Evolutionary conservation across 37 sponge, comb jelly and placozoan genomes (phyloP).

Genomic region (Ianthella basta): DNA sequence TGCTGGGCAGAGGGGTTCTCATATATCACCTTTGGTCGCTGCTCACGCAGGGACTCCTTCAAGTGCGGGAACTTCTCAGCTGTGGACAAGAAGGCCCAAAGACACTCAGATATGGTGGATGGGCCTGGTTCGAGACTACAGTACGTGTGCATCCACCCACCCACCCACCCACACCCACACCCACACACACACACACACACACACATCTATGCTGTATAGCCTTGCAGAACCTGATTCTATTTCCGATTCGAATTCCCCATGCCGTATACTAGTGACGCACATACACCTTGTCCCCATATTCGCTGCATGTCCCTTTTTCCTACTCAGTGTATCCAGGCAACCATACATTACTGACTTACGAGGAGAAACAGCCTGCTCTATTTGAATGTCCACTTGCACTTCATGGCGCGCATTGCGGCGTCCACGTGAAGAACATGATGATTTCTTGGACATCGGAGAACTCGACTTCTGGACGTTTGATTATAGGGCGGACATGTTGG

Average conservation of each 20-base stretch:
- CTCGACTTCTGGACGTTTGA: not conserved
- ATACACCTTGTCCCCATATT: no score
- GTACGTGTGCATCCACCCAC: not conserved
- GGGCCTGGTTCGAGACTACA: not conserved
- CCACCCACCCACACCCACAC: no score
- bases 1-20: conserved; percentile 64
- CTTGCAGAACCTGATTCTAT: no score
- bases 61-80: conserved; percentile 41
- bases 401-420: conserved; percentile 17
- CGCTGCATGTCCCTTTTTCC: no score
- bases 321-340: no score
- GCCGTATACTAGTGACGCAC: no score
- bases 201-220: no score
- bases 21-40: conserved; percentile 63
- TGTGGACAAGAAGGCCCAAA: not conserved
- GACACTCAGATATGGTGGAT: not conserved
- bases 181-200: no score
- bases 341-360: conserved; percentile 8
- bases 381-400: conserved; percentile 28
- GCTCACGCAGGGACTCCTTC: conserved; percentile 55
- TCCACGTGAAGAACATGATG: no score
- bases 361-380: conserved; percentile 44
- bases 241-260: no score
- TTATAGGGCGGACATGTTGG: not conserved
- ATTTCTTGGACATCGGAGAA: not conserved